These are phyloP conservation scores for Cassiopea xamachana DNA, from an alignment of 30 jellyfish, hydroid and myxozoan species.

Conservation along the genomic window DNA sequence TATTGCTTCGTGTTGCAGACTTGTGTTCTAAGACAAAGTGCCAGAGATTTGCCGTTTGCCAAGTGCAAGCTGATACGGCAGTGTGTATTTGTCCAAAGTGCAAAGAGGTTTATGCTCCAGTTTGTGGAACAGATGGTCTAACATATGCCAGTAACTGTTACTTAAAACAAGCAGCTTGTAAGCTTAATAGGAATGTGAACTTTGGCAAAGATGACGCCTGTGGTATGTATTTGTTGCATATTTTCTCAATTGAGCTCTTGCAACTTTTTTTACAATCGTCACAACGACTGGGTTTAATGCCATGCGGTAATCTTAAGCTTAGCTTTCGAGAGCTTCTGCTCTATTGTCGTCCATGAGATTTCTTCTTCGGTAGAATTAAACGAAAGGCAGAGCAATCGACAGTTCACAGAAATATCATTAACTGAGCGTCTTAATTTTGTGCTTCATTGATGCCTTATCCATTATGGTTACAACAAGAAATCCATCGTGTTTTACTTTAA, in stretches of 20 bases:
- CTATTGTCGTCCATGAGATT: too few relatives aligned
- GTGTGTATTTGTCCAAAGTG: constrained; percentile 84
- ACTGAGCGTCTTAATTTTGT: not conserved
- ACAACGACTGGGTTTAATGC: too few relatives aligned
- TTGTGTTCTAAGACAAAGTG: constrained; percentile 56
- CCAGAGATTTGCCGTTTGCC: constrained; percentile 52
- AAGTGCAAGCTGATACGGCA: constrained; percentile 20
- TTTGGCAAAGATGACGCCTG: constrained; percentile 58
- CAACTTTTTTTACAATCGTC: too few relatives aligned
- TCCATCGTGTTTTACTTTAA: not conserved
- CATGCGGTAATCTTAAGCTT: too few relatives aligned
- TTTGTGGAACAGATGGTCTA: constrained; percentile 85
- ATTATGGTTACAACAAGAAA: not conserved
- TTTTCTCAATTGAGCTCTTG: too few relatives aligned
- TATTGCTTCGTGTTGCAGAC: constrained; percentile 19
- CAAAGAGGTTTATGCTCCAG: constrained; percentile 38
- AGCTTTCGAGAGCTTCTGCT: too few relatives aligned
- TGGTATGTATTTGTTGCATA: constrained; percentile 32
- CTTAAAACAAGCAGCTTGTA: constrained; percentile 68
- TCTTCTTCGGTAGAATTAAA: too few relatives aligned
- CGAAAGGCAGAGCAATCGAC: too few relatives aligned
- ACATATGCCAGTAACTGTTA: constrained; percentile 83
- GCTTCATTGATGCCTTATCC: not conserved
- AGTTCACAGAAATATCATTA: too few relatives aligned
- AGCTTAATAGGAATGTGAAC: constrained; percentile 1